Evolutionary conservation across 2,888 invertebrate species (phyloP).

Genomic region (Iphiclides podalirius): DNA sequence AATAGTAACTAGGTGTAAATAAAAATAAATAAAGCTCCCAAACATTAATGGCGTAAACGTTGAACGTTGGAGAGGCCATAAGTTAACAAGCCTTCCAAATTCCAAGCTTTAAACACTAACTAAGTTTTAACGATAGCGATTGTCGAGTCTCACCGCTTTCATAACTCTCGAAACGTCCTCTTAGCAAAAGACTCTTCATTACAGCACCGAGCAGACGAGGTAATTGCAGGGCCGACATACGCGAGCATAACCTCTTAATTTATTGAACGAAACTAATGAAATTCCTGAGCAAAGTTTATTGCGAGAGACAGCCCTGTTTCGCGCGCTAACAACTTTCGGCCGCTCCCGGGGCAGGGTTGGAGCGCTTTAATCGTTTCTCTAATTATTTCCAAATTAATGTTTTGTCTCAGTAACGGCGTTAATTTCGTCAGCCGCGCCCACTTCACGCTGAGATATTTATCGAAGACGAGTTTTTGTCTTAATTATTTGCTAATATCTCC

Average conservation of each 20-base stretch:
- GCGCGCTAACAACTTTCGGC: constrained; percentile 68
- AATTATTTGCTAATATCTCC: constrained; percentile 26
- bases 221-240: constrained; percentile 79
- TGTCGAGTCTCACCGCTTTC: constrained; percentile 36
- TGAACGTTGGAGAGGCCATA: not conserved
- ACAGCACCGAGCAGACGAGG: constrained; percentile 65
- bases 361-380: constrained; percentile 71
- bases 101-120: constrained; percentile 4
- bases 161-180: constrained; percentile 38
- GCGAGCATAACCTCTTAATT: constrained; percentile 79
- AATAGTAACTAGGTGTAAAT: too few species aligned
- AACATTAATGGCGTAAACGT: too few species aligned
- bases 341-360: constrained; percentile 43
- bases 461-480: constrained; percentile 26
- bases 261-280: constrained; percentile 80
- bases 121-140: constrained; percentile 20
- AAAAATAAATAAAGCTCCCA: too few species aligned
- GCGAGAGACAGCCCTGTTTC: constrained; percentile 73
- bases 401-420: constrained; percentile 40
- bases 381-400: constrained; percentile 73
- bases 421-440: constrained; percentile 41
- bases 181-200: constrained; percentile 66
- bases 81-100: constrained; percentile 5
- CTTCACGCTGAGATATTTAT: constrained; percentile 32
- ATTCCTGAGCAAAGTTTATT: constrained; percentile 77